Percentiles rank a stretch among this genome's conserved stretches.
Evolutionary conservation across 2,888 invertebrate genomes (phyloP).

Genomic region (Spodoptera picta): DNA sequence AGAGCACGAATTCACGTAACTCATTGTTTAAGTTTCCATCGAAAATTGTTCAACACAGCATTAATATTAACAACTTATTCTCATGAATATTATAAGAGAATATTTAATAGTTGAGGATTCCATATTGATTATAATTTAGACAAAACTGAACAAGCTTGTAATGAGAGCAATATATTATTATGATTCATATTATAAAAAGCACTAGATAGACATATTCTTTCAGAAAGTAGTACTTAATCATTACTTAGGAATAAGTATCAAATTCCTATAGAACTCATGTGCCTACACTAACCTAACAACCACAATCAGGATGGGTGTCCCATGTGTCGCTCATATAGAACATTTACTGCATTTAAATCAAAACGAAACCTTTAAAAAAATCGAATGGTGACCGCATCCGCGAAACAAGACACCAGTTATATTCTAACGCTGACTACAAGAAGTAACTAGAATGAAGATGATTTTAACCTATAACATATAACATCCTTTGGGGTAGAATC

Average conservation of each 20-base stretch:
- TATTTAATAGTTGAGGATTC: constrained; percentile 1
- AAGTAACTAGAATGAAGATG: too few species aligned
- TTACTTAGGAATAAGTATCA: background rate
- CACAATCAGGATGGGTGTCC: background rate
- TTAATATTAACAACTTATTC: constrained; percentile 8
- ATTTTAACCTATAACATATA: too few species aligned
- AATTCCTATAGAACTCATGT: background rate
- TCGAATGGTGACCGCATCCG: constrained; percentile 27
- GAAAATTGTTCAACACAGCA: constrained; percentile 4
- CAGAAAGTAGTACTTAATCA: too few species aligned
- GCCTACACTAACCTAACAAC: too few species aligned
- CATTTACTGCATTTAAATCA: constrained; percentile 14
- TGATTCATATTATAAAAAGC: too few species aligned
- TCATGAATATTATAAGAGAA: constrained; percentile 12
- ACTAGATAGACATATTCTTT: too few species aligned
- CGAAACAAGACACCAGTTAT: constrained; percentile 10
- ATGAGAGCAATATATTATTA: too few species aligned
- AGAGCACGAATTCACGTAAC: constrained; percentile 9
- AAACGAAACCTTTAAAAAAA: constrained; percentile 18
- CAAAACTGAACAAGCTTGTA: too few species aligned
- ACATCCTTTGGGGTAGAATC: too few species aligned
- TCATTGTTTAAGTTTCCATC: constrained; percentile 12
- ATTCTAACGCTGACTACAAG: background rate
- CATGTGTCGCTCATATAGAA: constrained; percentile 21
- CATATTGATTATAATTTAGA: background rate